Percentiles rank a stretch among this genome's conserved stretches.
phyloP scores from a whole-genome alignment of 2,113 vertebrate species.

The Conger conger region DNA sequence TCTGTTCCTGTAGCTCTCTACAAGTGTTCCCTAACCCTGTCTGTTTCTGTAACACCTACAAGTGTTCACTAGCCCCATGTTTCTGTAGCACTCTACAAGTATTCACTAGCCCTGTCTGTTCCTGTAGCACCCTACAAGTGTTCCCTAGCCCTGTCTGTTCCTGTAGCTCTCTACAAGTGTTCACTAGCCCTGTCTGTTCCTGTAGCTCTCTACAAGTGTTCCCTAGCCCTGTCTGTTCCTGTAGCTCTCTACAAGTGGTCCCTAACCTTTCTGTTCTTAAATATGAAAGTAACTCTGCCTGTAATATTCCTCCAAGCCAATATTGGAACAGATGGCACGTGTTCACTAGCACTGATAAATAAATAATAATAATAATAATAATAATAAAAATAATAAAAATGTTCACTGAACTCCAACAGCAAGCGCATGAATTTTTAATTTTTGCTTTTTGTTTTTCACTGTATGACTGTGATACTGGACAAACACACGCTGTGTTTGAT shows the following conservation, averaged over 20 bases:
- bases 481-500: too few relatives aligned
- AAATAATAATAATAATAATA: too few relatives aligned
- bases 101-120: not conserved
- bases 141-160: not conserved
- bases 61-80: not conserved
- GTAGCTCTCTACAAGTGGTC: not conserved
- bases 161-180: not conserved
- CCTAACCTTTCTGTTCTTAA: not conserved
- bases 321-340: too few relatives aligned
- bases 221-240: not conserved
- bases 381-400: not conserved
- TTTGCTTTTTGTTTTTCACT: not conserved
- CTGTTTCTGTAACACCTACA: not conserved
- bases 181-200: not conserved
- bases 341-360: too few relatives aligned
- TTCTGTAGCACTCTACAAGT: not conserved
- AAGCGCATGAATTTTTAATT: not conserved
- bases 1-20: not conserved
- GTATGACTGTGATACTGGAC: not conserved
- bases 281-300: too few relatives aligned
- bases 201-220: too few relatives aligned
- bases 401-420: not conserved
- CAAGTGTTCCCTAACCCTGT: not conserved
- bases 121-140: not conserved
- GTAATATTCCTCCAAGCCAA: too few relatives aligned